Evolutionary conservation across 2,797 vertebrate species (phyloP).

Genomic region (Leuciscus waleckii): DNA sequence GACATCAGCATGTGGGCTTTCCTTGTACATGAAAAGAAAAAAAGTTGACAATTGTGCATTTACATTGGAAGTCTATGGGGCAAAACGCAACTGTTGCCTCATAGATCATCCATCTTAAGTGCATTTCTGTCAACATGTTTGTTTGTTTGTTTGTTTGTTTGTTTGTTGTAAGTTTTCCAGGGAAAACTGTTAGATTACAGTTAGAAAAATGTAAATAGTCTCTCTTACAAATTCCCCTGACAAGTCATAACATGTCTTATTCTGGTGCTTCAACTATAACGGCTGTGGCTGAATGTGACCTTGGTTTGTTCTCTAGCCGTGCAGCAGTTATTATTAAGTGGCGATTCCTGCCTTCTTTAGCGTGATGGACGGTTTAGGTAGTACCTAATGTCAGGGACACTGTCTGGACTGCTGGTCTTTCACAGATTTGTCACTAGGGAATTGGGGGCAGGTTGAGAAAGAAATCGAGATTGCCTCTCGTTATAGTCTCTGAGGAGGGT

Average conservation of each 20-base stretch:
- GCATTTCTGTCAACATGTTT: neutral
- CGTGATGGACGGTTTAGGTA: neutral
- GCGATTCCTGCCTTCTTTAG: constrained; percentile 29
- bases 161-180: neutral
- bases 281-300: constrained; percentile 51
- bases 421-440: constrained; percentile 40
- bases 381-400: constrained; percentile 16
- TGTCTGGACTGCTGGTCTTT: constrained; percentile 37
- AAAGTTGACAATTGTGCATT: neutral
- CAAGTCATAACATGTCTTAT: constrained; percentile 23
- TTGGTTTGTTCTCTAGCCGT: constrained; percentile 47
- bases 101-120: neutral
- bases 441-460: constrained; percentile 21
- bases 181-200: neutral
- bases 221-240: constrained; percentile 8
- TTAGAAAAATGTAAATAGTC: neutral
- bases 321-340: neutral
- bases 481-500: constrained; percentile 28
- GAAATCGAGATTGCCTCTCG: neutral
- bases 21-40: neutral
- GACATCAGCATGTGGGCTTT: constrained; percentile 10
- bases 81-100: neutral
- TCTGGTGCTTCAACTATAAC: neutral
- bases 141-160: neutral
- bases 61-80: neutral